Percentiles rank a stretch among this genome's conserved stretches.
Evolutionary conservation across 2,113 vertebrate genomes (phyloP).

Genomic region (Datnioides undecimradiatus): DNA sequence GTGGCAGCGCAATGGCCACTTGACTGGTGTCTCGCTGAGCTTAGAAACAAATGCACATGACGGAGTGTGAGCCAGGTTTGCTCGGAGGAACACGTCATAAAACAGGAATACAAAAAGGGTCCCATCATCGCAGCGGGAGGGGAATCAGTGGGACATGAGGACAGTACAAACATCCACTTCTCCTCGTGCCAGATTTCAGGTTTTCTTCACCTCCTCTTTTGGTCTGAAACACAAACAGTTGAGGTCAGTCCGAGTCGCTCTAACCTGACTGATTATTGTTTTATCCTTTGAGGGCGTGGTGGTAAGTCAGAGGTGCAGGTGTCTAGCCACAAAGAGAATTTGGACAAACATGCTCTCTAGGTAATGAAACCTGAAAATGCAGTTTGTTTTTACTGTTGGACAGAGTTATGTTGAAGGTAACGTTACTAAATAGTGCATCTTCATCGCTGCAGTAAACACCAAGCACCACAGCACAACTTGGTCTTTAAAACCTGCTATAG

Average conservation of each 20-base stretch:
- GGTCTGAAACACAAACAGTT: slow-evolving; percentile 71
- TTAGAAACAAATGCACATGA: slow-evolving; percentile 6
- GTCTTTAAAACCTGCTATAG: too few relatives aligned
- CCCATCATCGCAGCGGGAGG: slow-evolving; percentile 50
- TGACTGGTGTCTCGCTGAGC: background rate
- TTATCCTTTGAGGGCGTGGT: too few relatives aligned
- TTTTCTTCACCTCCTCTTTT: slow-evolving; percentile 84
- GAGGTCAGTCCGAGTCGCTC: background rate
- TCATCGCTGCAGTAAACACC: too few relatives aligned
- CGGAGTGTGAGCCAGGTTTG: slow-evolving; percentile 47
- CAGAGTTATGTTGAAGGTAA: too few relatives aligned
- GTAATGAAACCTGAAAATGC: too few relatives aligned
- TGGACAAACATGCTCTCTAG: too few relatives aligned
- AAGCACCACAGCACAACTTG: too few relatives aligned
- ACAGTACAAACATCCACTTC: slow-evolving; percentile 28
- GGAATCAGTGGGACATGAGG: slow-evolving; percentile 35
- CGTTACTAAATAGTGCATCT: too few relatives aligned
- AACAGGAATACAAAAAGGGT: slow-evolving; percentile 79
- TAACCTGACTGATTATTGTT: too few relatives aligned
- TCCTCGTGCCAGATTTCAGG: slow-evolving; percentile 57
- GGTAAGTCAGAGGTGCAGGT: too few relatives aligned
- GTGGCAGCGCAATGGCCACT: background rate
- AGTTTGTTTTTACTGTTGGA: too few relatives aligned
- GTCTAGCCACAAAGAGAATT: too few relatives aligned
- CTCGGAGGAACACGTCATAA: slow-evolving; percentile 64